These are phyloP conservation scores for Cheirogaleus medius DNA, from an alignment of 2,113 vertebrate species.

Conservation along the genomic window DNA sequence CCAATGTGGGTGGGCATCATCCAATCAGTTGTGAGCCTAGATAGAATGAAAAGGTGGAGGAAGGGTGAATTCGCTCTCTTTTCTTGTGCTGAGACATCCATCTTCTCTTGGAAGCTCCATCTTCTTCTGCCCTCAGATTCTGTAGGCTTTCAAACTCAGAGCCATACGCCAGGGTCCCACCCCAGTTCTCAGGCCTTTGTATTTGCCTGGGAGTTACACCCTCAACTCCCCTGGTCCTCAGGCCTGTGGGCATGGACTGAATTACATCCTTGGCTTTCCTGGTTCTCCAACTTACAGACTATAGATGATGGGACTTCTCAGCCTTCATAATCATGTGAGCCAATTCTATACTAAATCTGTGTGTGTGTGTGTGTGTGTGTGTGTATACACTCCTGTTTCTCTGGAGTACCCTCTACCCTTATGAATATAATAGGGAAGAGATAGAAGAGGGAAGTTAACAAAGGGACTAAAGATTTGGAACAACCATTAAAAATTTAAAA, in stretches of 20 bases:
- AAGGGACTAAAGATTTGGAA: not conserved
- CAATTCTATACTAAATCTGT: not conserved
- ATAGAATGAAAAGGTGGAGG: not conserved
- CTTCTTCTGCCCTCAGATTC: not conserved
- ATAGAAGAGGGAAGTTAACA: not conserved
- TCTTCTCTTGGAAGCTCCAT: not conserved
- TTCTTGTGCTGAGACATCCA: not conserved
- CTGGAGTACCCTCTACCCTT: not conserved
- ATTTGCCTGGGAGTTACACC: not conserved
- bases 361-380: not conserved
- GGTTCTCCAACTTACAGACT: not conserved
- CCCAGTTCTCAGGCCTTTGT: not conserved
- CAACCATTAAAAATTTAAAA: not conserved
- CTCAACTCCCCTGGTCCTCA: not conserved
- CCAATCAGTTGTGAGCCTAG: not conserved
- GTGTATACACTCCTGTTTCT: not conserved
- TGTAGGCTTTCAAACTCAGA: not conserved
- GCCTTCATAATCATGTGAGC: not conserved
- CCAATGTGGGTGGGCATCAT: not conserved
- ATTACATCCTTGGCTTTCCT: not conserved
- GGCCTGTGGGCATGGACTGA: not conserved
- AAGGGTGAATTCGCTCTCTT: not conserved
- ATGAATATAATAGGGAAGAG: not conserved
- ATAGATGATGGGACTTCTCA: not conserved
- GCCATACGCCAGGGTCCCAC: not conserved